Base-by-base conservation (phyloP, 2,797 vertebrate genomes). In the Parambassis ranga region DNA sequence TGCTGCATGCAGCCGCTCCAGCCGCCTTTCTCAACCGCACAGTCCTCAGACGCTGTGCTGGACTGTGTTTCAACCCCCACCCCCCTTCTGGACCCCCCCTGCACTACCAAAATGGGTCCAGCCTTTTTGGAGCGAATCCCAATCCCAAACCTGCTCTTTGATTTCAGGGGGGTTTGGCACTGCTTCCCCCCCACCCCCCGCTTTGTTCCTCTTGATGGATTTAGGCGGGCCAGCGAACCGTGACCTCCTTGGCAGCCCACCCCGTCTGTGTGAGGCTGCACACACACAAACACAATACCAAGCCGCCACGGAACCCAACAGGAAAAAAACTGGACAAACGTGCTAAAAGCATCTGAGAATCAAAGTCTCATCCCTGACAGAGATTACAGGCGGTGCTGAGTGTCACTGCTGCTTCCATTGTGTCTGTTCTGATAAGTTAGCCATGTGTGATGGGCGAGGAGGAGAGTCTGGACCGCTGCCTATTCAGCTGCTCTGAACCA, bases 91-190 rank as follows among this genome's bases (percentile, higher is more conserved):
- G 3, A 62, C 76, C 76, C 80, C 72, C 72, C 77, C 81, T 65
- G 59, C 77, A 82, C 71, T 39, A 75, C 23, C 47, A 57, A 80
- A 71, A 84, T 52, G 69, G 71, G 76, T 74, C 50, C 70, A 79
- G 64, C 71, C 87, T 91, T 90, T n/a, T 88, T 87, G 90, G 87
- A 92, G 90, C 70, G 85, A 90, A 92, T 90, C 85, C 82, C 57
- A 81, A 80, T 44, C 74, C 81, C 70, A 89, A 91, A 91, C 92
- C 90, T 90, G 71, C 82, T 87, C 90, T 95, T 95, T 94, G 90
- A 91, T 93, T 87, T 72, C 5, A 11, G 69, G 64, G 64, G 60
- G 71, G 67, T 84, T 89, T 85, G 89, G 89, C 84, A 88, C 71
- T 4, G 65, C 72, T 84, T 51, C 83, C 82, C 51, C 83, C 82